Percentiles rank a stretch among this genome's conserved stretches.
phyloP scores from a whole-genome alignment of 2,113 vertebrate species.

The Leiothrix lutea region DNA sequence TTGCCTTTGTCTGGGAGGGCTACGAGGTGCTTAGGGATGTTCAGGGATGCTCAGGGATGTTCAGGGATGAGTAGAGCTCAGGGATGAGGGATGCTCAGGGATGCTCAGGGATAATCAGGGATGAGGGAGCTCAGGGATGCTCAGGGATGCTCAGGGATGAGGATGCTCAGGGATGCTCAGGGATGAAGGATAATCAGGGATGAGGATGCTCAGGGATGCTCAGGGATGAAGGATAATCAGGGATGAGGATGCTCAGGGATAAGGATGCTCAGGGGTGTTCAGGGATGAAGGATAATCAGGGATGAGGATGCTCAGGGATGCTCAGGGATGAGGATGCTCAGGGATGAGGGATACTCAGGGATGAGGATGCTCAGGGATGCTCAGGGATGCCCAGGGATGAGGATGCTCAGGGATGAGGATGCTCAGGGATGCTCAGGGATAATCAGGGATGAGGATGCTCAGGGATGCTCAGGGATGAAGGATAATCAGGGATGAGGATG shows the following conservation, averaged over 20 bases:
- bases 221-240: background rate
- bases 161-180: background rate
- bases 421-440: background rate
- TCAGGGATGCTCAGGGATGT: background rate
- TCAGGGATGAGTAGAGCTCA: too few species aligned
- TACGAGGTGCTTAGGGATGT: rapidly evolving
- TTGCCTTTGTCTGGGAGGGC: background rate
- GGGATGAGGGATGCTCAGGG: background rate
- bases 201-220: background rate
- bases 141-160: background rate
- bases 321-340: background rate
- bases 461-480: too few species aligned
- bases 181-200: background rate
- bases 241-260: background rate
- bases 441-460: background rate
- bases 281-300: too few species aligned
- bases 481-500: background rate
- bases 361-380: too few species aligned
- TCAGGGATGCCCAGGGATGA: too few species aligned
- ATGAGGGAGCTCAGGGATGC: too few species aligned
- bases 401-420: too few species aligned
- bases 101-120: background rate
- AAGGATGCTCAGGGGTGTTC: too few species aligned
- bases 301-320: background rate
- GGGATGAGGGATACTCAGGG: background rate